Percentiles rank a stretch among this genome's conserved stretches.
Conservation (phyloP, 35 echinoderm and acorn worm species). For the Amphiura filiformis region DNA sequence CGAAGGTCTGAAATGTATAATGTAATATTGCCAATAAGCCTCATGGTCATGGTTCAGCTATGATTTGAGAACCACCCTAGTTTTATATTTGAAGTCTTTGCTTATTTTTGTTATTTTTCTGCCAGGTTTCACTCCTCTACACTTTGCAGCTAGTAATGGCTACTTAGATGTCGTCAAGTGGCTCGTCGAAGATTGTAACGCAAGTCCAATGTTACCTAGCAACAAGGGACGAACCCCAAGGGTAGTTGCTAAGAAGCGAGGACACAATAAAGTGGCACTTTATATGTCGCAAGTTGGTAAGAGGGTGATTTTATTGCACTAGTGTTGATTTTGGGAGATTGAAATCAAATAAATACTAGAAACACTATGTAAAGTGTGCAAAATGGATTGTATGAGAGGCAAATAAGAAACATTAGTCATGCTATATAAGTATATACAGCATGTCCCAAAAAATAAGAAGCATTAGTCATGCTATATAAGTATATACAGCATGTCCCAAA, state of each 20-base stretch:
- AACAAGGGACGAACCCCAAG: conserved; percentile 85
- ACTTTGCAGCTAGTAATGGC: conserved; percentile 75
- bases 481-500: too few species aligned
- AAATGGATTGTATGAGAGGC: background rate
- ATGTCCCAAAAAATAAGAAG: too few species aligned
- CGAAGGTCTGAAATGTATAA: too few species aligned
- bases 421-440: background rate
- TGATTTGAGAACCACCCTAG: too few species aligned
- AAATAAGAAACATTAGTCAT: background rate
- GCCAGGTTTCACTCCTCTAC: conserved; percentile 68
- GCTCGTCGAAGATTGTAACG: conserved; percentile 68
- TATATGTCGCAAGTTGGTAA: conserved; percentile 83
- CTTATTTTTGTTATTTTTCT: conserved; percentile 9
- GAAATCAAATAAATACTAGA: background rate
- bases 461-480: too few species aligned
- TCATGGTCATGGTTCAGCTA: too few species aligned
- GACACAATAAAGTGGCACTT: conserved; percentile 77
- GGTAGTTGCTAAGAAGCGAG: conserved; percentile 78
- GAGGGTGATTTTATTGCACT: background rate
- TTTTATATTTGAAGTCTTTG: too few species aligned
- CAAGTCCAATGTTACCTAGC: conserved; percentile 52
- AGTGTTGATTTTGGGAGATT: background rate
- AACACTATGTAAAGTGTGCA: background rate
- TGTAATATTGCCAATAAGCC: too few species aligned
- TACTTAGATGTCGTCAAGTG: conserved; percentile 80